Evolutionary conservation across 2,797 vertebrate species (phyloP).

Genomic region (Tympanoctomys barrerae): DNA sequence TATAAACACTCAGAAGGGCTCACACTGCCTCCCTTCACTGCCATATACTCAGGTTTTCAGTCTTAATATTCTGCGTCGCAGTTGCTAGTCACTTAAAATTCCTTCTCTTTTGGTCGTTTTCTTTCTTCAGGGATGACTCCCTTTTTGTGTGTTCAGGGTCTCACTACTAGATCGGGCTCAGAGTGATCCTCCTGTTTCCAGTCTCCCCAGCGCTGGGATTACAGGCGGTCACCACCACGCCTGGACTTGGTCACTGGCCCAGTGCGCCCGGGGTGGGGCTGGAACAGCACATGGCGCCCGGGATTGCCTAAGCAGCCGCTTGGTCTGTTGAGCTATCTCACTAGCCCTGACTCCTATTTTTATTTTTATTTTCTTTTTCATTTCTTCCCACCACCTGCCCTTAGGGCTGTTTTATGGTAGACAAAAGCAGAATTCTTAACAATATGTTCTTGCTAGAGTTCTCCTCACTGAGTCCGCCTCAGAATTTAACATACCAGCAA

Average conservation of each 20-base stretch:
- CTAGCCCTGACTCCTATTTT: background rate
- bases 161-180: too few species aligned
- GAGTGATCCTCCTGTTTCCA: too few species aligned
- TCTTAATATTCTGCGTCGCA: constrained; percentile 6
- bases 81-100: constrained; percentile 38
- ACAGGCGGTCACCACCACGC: too few species aligned
- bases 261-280: too few species aligned
- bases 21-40: background rate
- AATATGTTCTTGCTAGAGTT: background rate
- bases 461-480: background rate
- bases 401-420: background rate
- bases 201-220: too few species aligned
- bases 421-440: constrained; percentile 2
- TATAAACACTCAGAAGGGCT: background rate
- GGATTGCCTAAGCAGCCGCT: too few species aligned
- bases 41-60: background rate
- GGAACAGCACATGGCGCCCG: too few species aligned
- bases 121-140: constrained; percentile 2
- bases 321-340: too few species aligned
- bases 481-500: background rate
- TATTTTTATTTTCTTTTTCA: background rate
- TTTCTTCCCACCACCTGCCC: background rate
- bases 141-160: too few species aligned
- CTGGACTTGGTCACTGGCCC: too few species aligned
- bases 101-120: constrained; percentile 34